phyloP scores from a whole-genome alignment of 2,888 invertebrate genomes.

The Platycheirus albimanus region DNA sequence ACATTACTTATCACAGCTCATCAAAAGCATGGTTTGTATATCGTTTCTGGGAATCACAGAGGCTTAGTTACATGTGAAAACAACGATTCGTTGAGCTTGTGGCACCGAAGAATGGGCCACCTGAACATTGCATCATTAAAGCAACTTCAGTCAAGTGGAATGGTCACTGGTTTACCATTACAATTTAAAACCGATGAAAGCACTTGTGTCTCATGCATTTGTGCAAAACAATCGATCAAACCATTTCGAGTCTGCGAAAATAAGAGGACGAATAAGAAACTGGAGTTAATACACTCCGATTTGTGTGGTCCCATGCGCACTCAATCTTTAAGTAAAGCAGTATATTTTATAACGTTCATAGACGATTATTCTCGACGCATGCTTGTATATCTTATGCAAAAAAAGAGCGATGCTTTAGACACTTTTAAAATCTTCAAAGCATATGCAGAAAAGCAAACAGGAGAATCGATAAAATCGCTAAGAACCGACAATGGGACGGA shows the following conservation, averaged over 20 bases:
- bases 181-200: no score
- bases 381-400: slow-evolving; percentile 39
- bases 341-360: slow-evolving; percentile 41
- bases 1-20: slow-evolving; percentile 34
- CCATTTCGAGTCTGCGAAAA: no score
- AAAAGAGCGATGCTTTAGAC: slow-evolving; percentile 32
- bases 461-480: slow-evolving; percentile 3
- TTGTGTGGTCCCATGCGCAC: slow-evolving; percentile 41
- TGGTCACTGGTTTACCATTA: no score
- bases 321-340: slow-evolving; percentile 8
- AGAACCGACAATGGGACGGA: not conserved
- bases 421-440: no score
- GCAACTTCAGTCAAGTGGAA: no score
- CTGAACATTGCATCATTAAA: no score
- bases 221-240: no score
- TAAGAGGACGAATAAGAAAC: slow-evolving; percentile 9
- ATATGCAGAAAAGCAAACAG: no score
- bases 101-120: no score
- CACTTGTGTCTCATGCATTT: no score
- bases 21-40: slow-evolving; percentile 7
- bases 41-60: not conserved
- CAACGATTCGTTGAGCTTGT: no score
- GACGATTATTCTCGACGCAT: slow-evolving; percentile 42
- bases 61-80: no score
- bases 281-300: slow-evolving; percentile 35